phyloP scores from a whole-genome alignment of 2,113 vertebrate genomes.

The Tichodroma muraria region DNA sequence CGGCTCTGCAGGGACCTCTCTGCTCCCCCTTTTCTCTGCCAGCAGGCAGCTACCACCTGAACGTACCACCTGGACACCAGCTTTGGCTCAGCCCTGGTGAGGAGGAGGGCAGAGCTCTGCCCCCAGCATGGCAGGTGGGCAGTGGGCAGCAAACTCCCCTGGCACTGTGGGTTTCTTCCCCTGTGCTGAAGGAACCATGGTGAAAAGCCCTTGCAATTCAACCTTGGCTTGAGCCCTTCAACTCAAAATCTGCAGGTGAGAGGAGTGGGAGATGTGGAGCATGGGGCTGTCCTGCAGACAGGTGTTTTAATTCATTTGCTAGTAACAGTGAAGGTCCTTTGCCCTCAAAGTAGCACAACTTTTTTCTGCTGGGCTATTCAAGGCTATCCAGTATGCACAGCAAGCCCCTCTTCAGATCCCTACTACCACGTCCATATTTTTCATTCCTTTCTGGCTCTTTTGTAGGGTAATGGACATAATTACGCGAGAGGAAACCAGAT shows the following conservation, averaged over 20 bases:
- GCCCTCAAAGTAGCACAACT: background rate
- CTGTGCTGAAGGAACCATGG: rapidly evolving
- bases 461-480: background rate
- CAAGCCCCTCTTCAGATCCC: background rate
- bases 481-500: background rate
- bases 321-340: background rate
- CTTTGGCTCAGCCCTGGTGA: background rate
- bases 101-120: background rate
- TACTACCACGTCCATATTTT: background rate
- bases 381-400: background rate
- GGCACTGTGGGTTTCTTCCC: too few species aligned
- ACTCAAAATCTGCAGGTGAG: background rate
- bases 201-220: background rate
- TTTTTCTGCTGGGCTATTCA: background rate
- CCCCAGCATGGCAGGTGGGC: background rate
- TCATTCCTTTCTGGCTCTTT: background rate
- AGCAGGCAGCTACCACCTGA: background rate
- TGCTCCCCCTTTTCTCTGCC: background rate
- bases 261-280: background rate
- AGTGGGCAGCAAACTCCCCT: background rate
- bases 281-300: rapidly evolving
- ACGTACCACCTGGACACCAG: background rate
- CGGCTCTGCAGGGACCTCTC: background rate
- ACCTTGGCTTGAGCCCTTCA: too few species aligned
- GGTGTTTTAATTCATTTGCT: background rate